phyloP scores from a whole-genome alignment of 2,113 vertebrate genomes.

The Xenus cinereus region DNA sequence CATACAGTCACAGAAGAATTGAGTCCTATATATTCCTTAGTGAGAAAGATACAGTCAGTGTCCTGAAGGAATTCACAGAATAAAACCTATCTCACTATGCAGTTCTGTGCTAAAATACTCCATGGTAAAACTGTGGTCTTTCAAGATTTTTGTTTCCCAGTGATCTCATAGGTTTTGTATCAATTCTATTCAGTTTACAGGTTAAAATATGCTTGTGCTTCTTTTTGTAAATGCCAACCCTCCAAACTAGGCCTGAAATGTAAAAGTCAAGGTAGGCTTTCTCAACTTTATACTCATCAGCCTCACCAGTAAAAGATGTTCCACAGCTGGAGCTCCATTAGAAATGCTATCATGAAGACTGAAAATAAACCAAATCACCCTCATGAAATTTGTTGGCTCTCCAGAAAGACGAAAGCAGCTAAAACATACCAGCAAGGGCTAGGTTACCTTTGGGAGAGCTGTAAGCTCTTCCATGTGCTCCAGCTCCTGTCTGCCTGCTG shows the following conservation, averaged over 20 bases:
- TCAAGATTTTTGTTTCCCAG: not conserved
- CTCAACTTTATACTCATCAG: not conserved
- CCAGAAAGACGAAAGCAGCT: not conserved
- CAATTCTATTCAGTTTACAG: not conserved
- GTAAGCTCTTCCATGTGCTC: accelerated
- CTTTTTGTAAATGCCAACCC: not conserved
- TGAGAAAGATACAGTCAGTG: not conserved
- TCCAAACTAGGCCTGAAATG: not conserved
- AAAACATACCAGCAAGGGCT: not conserved
- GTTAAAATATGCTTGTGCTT: not conserved
- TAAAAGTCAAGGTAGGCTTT: not conserved
- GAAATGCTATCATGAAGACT: not conserved
- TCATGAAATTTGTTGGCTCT: not conserved
- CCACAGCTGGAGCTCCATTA: not conserved
- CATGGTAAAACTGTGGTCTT: not conserved
- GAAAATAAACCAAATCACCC: not conserved
- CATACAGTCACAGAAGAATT: not conserved
- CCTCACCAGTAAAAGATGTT: not conserved
- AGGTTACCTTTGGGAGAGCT: not conserved
- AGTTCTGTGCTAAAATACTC: not conserved
- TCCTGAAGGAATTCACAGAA: not conserved
- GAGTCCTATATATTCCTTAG: not conserved
- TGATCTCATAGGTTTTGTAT: not conserved
- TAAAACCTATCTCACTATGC: not conserved
- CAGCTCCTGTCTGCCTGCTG: not conserved